Base-by-base conservation (phyloP, 2,888 invertebrate species). In the Steinernema hermaphroditum region DNA sequence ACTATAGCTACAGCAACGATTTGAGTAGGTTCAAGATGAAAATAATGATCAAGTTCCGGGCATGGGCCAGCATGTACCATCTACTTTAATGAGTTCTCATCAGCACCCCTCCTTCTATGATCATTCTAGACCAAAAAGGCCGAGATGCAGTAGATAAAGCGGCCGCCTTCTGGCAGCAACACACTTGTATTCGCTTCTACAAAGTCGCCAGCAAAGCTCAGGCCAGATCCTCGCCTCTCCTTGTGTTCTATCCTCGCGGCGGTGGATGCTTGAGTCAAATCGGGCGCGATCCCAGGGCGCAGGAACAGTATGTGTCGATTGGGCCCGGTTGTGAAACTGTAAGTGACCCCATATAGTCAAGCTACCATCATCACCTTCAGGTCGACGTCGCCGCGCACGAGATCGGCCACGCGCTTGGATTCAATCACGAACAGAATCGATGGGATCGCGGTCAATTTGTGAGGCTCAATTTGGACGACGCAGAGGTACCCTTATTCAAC, bases 121-220 rank as follows among this genome's bases (percentile, higher is more conserved):
- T 2, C 24, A 4, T 12, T 37, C 12, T 37, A 12, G 22, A 27
- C 2, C n/a, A 27, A 54, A 6, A 14, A 22, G 14, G 6, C 27
- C 14, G 14, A 2, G 29, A 22, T 6, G 22, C 37, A 37, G 37
- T 37, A 8, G 6, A 37, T 4, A 12, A 27, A 6, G 54, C 54
- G 24, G 24, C 16, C 29, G 6, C 6, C 8, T 54, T 54, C 54
- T 54, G 22, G n/a, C n/a, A 54, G 27, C 2, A 22, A 27, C 2
- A 54, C 54, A 54, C 54, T 12, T 54, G 54, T 24, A 22, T 54
- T 16, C 19, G 24, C 54, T 54, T 54, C 54, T 49, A 19, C 22
- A 6, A 54, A 54, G 54, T 22, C 54, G 54, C 14, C 24, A 22
- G 24, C 22, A 12, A 27, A 9, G 14, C 27, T 27, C 24, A 4